Evolutionary conservation across 2,113 vertebrate species (phyloP).

Genomic region (Pyxicephalus adspersus): DNA sequence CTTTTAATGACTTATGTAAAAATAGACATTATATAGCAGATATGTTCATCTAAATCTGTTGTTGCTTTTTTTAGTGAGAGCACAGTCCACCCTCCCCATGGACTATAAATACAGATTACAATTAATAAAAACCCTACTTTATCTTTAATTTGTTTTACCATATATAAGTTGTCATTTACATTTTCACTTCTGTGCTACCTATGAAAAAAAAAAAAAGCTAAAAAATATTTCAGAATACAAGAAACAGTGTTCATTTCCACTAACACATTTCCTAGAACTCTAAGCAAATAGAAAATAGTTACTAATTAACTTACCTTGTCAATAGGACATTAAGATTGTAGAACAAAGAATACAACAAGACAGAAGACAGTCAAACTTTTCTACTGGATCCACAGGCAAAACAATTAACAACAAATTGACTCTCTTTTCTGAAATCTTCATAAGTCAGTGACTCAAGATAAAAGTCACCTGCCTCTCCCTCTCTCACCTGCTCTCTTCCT

Average conservation of each 20-base stretch:
- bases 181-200: neutral
- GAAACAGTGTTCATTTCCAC: neutral
- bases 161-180: no score
- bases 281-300: neutral
- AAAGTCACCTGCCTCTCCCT: conserved; percentile 36
- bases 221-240: neutral
- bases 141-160: no score
- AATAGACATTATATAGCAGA: no score
- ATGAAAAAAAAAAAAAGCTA: neutral
- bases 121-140: no score
- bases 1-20: no score
- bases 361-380: neutral
- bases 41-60: no score
- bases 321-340: conserved; percentile 11
- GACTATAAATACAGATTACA: no score
- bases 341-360: no score
- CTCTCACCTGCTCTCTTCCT: conserved; percentile 19
- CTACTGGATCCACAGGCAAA: neutral
- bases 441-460: conserved; percentile 7
- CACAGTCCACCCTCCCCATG: no score
- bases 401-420: neutral
- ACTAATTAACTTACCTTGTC: conserved; percentile 33
- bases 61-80: no score
- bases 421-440: neutral
- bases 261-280: no score